Conservation (phyloP, 2,113 vertebrate species). For the Megalops atlanticus region DNA sequence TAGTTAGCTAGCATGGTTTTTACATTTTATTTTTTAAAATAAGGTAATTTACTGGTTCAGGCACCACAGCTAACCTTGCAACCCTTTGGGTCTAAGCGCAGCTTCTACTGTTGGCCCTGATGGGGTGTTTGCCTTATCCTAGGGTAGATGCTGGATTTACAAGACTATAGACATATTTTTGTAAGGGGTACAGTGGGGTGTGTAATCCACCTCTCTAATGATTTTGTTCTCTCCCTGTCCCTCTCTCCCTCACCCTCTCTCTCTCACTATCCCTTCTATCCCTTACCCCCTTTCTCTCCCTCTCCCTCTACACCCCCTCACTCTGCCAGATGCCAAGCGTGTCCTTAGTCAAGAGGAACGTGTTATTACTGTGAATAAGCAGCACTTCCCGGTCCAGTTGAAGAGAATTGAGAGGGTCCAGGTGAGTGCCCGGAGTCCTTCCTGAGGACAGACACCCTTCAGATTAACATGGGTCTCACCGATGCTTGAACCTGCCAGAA, state of each 20-base stretch:
- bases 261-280: neutral
- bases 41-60: too few relatives aligned
- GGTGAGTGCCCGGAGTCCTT: conserved; percentile 32
- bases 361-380: conserved; percentile 42
- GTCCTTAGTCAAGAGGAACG: conserved; percentile 40
- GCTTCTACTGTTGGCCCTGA: too few relatives aligned
- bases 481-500: neutral
- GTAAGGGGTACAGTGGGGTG: too few relatives aligned
- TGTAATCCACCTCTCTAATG: neutral
- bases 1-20: too few relatives aligned
- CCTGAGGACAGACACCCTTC: neutral
- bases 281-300: neutral
- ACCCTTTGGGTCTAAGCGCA: too few relatives aligned
- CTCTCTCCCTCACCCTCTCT: neutral
- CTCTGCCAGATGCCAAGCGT: conserved; percentile 46
- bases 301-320: neutral
- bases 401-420: conserved; percentile 35
- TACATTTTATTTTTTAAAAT: too few relatives aligned
- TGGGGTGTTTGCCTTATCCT: too few relatives aligned
- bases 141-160: too few relatives aligned
- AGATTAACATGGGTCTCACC: neutral
- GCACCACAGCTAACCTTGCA: too few relatives aligned
- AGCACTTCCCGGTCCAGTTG: conserved; percentile 41
- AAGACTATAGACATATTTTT: too few relatives aligned
- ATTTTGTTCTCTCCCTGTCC: neutral